A percentile compares a stretch with the other conserved stretches of the same genome.
phyloP scores from a whole-genome alignment of 1,140 invertebrate species.

The Drosophila teissieri region DNA sequence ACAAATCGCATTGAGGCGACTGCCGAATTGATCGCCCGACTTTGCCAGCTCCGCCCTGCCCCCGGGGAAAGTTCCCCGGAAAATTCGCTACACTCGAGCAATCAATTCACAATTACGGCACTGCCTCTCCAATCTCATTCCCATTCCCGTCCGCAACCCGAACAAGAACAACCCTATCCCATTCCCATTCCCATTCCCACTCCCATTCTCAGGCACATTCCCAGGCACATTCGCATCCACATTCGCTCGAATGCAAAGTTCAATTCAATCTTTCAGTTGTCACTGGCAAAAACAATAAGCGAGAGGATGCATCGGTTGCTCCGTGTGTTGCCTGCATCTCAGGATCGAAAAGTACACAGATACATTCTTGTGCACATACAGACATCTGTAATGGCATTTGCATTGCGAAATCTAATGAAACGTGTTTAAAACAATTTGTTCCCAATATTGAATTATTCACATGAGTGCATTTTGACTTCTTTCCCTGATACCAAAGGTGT shows the following conservation, averaged over 20 bases:
- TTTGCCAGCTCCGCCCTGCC: constrained; percentile 8
- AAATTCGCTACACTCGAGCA: constrained; percentile 75
- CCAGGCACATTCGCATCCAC: constrained; percentile 1
- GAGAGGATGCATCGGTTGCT: constrained; percentile 29
- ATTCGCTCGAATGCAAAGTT: constrained; percentile 65
- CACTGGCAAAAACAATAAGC: constrained; percentile 75
- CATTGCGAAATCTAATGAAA: constrained; percentile 76
- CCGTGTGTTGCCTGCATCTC: constrained; percentile 44
- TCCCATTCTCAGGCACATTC: neutral
- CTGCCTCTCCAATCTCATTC: constrained; percentile 17
- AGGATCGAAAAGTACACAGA: constrained; percentile 19
- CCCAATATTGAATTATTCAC: constrained; percentile 79
- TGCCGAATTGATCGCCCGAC: constrained; percentile 67
- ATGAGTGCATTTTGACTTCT: constrained; percentile 66
- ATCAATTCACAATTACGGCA: constrained; percentile 78
- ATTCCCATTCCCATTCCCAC: neutral
- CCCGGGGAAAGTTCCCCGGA: constrained; percentile 8
- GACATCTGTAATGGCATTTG: constrained; percentile 42
- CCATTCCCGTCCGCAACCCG: neutral
- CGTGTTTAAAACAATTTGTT: constrained; percentile 82
- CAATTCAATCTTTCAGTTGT: constrained; percentile 82
- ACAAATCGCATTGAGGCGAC: constrained; percentile 71
- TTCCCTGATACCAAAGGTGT: constrained; percentile 28
- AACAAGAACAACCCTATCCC: neutral
- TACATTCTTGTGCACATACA: neutral